Conservation (phyloP, 2,888 invertebrate genomes). For the Perithous albicinctus region DNA sequence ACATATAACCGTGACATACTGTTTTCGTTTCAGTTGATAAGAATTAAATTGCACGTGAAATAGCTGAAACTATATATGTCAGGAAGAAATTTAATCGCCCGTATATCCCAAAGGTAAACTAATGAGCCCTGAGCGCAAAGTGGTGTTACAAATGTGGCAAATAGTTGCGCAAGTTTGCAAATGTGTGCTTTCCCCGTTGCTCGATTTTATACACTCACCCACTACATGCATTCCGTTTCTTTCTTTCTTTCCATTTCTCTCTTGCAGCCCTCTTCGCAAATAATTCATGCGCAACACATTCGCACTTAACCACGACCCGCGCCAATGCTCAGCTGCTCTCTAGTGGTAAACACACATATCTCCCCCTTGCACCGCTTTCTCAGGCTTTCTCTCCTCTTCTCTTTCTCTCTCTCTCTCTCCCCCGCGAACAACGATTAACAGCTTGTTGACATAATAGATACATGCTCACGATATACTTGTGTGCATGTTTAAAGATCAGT, state of each 20-base stretch:
- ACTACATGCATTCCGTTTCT: background rate
- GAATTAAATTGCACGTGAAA: background rate
- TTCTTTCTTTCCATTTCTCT: constrained; percentile 9
- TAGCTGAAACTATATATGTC: background rate
- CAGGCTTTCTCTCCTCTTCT: constrained; percentile 29
- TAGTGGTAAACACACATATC: constrained; percentile 55
- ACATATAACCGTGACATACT: background rate
- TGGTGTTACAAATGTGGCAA: constrained; percentile 57
- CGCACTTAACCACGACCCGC: constrained; percentile 31
- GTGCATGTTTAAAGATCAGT: constrained; percentile 63
- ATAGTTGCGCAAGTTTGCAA: constrained; percentile 46
- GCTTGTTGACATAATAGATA: constrained; percentile 58
- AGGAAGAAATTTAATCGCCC: constrained; percentile 47
- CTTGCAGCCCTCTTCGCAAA: constrained; percentile 36
- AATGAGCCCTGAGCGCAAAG: constrained; percentile 10
- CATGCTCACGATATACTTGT: background rate
- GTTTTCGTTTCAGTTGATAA: background rate
- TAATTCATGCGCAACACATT: constrained; percentile 47
- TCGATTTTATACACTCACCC: constrained; percentile 45
- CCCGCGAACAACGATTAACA: constrained; percentile 55
- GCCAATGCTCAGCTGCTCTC: constrained; percentile 15
- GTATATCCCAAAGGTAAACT: constrained; percentile 34
- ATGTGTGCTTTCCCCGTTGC: constrained; percentile 36
- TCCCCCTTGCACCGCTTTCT: constrained; percentile 63
- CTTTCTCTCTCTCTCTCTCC: constrained; percentile 31